These are phyloP conservation scores for Tipula unca DNA, from an alignment of 2,888 invertebrate species.

Conservation along the genomic window DNA sequence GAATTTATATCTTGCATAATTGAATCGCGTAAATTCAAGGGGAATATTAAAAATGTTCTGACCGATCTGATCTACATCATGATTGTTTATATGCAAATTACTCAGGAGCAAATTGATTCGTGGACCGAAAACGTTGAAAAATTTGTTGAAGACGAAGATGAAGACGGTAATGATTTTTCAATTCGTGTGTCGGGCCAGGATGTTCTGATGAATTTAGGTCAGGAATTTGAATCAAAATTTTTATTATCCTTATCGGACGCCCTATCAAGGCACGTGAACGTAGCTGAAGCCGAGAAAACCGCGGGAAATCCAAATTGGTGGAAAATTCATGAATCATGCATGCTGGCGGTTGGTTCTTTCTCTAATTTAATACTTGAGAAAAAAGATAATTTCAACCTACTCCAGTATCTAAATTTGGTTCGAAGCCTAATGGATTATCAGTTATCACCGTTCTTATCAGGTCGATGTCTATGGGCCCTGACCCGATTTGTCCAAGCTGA, in stretches of 20 bases:
- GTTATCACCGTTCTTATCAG: conserved; percentile 36
- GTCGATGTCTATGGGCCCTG: conserved; percentile 39
- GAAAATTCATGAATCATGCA: conserved; percentile 58
- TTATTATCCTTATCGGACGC: conserved; percentile 50
- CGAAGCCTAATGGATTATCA: conserved; percentile 36
- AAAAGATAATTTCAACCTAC: conserved; percentile 38
- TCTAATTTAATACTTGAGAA: conserved; percentile 40
- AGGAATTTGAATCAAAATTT: conserved; percentile 48
- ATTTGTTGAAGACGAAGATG: conserved; percentile 62
- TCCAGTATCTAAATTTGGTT: conserved; percentile 39
- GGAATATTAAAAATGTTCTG: conserved; percentile 50
- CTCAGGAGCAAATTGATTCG: conserved; percentile 54
- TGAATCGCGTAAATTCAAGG: conserved; percentile 48
- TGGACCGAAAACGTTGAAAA: conserved; percentile 57
- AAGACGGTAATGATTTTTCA: conserved; percentile 51
- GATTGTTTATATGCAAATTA: conserved; percentile 60
- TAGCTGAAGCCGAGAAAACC: conserved; percentile 45
- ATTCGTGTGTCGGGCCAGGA: conserved; percentile 59
- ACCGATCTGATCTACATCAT: conserved; percentile 57
- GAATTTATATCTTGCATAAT: conserved; percentile 57
- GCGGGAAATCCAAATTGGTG: conserved; percentile 49
- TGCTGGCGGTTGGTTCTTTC: conserved; percentile 52
- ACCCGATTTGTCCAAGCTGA: conserved; percentile 39
- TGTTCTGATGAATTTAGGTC: conserved; percentile 48
- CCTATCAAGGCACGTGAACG: conserved; percentile 51